These are phyloP conservation scores for Gymnocephalus cernua DNA, from an alignment of 2,113 vertebrate species.

Conservation along the genomic window DNA sequence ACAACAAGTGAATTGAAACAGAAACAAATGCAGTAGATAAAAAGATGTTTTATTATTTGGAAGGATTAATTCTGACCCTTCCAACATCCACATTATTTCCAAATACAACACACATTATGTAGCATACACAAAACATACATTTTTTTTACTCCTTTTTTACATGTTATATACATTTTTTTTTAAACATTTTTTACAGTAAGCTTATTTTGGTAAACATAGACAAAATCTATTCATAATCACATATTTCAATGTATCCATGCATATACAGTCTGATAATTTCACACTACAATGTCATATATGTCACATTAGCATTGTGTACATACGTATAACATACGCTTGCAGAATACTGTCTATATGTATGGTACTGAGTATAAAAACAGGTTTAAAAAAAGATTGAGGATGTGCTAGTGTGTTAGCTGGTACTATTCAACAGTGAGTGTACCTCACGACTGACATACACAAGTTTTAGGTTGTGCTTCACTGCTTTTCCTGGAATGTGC, in stretches of 20 bases:
- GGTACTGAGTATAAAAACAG: slow-evolving; percentile 52
- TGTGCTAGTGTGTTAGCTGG: slow-evolving; percentile 51
- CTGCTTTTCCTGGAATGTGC: slow-evolving; percentile 68
- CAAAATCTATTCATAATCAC: slow-evolving; percentile 46
- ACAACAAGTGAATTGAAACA: neutral
- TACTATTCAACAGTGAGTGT: slow-evolving; percentile 45
- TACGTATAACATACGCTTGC: slow-evolving; percentile 27
- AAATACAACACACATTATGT: slow-evolving; percentile 53
- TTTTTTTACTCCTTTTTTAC: slow-evolving; percentile 57
- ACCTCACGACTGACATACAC: slow-evolving; percentile 29
- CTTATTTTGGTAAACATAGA: slow-evolving; percentile 65
- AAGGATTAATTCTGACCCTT: slow-evolving; percentile 36
- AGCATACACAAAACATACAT: slow-evolving; percentile 51
- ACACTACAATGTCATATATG: slow-evolving; percentile 35
- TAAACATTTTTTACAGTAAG: slow-evolving; percentile 49
- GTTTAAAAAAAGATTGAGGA: slow-evolving; percentile 40
- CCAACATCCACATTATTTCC: slow-evolving; percentile 37
- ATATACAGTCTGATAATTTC: slow-evolving; percentile 53
- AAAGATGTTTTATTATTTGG: slow-evolving; percentile 47
- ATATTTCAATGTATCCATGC: slow-evolving; percentile 54
- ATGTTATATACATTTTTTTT: slow-evolving; percentile 72
- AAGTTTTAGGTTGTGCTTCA: slow-evolving; percentile 51
- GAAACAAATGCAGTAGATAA: neutral
- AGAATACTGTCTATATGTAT: slow-evolving; percentile 36
- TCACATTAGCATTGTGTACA: slow-evolving; percentile 28